phyloP scores from a whole-genome alignment of 2,113 vertebrate genomes.

The Ciconia maguari region DNA sequence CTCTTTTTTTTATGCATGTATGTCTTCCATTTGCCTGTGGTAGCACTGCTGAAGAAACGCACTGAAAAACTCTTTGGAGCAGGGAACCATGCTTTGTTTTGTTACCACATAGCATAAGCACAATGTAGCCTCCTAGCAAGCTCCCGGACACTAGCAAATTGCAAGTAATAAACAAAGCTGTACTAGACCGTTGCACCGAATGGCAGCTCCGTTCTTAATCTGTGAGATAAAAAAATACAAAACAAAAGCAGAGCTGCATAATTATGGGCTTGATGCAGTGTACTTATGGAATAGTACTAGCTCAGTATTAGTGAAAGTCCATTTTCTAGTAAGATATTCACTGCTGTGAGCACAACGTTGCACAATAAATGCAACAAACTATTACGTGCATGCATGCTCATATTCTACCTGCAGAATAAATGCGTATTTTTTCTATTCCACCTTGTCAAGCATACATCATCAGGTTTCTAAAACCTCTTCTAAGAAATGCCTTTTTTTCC shows the following conservation, averaged over 20 bases:
- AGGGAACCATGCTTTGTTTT: background rate
- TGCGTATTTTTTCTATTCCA: background rate
- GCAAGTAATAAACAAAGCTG: background rate
- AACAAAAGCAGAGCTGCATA: background rate
- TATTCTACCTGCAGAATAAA: background rate
- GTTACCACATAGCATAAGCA: rapidly evolving
- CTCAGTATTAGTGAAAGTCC: background rate
- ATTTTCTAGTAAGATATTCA: background rate
- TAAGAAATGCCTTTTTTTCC: background rate
- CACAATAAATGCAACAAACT: background rate
- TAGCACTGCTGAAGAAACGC: background rate
- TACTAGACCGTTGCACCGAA: background rate
- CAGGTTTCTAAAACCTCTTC: background rate
- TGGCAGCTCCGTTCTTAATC: background rate
- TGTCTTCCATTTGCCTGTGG: background rate
- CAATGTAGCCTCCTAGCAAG: rapidly evolving
- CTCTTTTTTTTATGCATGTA: too few relatives aligned
- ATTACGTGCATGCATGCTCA: rapidly evolving
- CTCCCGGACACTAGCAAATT: background rate
- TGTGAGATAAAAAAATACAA: background rate
- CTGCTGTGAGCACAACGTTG: background rate
- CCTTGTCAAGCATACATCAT: background rate
- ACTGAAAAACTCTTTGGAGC: background rate
- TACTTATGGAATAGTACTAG: background rate
- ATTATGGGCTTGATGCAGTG: background rate